Evolutionary conservation across 2,113 vertebrate genomes (phyloP), one percentile per base, ranked within the genome.

Genomic region (Hemiscyllium ocellatum): DNA sequence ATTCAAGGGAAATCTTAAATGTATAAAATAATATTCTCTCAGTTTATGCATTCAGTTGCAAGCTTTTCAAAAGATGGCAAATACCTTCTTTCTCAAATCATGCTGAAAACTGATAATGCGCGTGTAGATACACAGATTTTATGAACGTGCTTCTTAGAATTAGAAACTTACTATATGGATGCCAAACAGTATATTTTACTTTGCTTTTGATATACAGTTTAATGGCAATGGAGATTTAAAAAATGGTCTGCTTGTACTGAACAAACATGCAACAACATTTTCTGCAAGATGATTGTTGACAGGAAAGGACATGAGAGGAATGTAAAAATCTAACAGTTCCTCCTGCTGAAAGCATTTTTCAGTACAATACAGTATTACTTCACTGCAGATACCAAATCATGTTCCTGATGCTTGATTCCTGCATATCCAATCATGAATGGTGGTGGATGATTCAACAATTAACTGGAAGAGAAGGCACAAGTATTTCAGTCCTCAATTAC

Each of bases 31-130:
- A 87, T 22, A 56, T 87, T 56, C 47, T n/a, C n/a, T 87, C 85
- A 87, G 85, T 56, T 87, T 56, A 37, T 56, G 56, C 85, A 87
- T 87, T 87, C 24, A 10, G 56, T 56, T 24, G 85, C 50, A 87
- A 87, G 85, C 47, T 87, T 56, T 87, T 52, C 47, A 2, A 86
- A 86, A 86, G 83, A 86, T 20, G 50, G 83, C 83, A 86, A 86
- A 86, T 86, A 87, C 85, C 85, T 87, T 29, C 85, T 50, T 47
- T 24, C 47, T 87, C 85, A 87, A 87, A 87, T 87, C 85, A 87
- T 87, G 85, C 12, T 52, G 85, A 87, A 87, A 87, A 52, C 85
- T 87, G 85, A 87, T 52, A 87, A 87, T 50, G 12, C 20, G 6
- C 22, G 42, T 50, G 47, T 22, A 87, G 22, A 26, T 52, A 87